These are phyloP conservation scores for Pardosa pseudoannulata DNA, from an alignment of 2,888 invertebrate genomes.

Conservation along the genomic window DNA sequence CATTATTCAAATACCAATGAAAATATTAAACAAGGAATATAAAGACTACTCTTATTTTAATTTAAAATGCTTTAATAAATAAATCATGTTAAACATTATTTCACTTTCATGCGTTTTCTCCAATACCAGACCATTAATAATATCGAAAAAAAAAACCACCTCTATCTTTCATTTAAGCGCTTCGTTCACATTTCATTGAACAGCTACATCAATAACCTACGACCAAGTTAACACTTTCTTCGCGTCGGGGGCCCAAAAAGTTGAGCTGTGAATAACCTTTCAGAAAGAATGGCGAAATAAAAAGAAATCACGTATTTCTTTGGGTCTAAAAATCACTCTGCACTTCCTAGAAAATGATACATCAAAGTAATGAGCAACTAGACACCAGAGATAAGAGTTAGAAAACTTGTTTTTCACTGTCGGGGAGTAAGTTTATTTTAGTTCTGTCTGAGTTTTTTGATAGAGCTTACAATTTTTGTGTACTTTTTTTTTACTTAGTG, in stretches of 20 bases:
- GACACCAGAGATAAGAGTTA: conserved; percentile 56
- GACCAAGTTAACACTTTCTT: conserved; percentile 48
- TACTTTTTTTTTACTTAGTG: not conserved
- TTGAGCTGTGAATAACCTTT: conserved; percentile 33
- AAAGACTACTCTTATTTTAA: too few species aligned
- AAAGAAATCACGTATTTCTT: conserved; percentile 29
- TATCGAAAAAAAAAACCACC: conserved; percentile 24
- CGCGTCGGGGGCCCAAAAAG: conserved; percentile 11
- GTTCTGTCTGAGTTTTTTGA: not conserved
- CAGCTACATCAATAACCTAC: conserved; percentile 11
- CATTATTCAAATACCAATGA: too few species aligned
- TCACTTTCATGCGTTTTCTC: not conserved
- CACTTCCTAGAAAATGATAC: conserved; percentile 61
- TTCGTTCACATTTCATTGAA: conserved; percentile 51
- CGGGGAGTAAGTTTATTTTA: conserved; percentile 53
- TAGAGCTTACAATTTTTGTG: not conserved
- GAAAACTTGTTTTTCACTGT: conserved; percentile 53
- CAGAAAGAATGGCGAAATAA: not conserved
- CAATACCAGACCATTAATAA: not conserved
- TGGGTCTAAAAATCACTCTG: conserved; percentile 35
- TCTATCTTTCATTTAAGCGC: conserved; percentile 36
- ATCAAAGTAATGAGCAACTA: conserved; percentile 66
- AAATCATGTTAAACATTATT: too few species aligned
- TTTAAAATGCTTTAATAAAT: too few species aligned
- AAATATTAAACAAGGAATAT: not conserved